phyloP scores from a whole-genome alignment of 2,888 invertebrate genomes.

The Meiosimyza decipiens region DNA sequence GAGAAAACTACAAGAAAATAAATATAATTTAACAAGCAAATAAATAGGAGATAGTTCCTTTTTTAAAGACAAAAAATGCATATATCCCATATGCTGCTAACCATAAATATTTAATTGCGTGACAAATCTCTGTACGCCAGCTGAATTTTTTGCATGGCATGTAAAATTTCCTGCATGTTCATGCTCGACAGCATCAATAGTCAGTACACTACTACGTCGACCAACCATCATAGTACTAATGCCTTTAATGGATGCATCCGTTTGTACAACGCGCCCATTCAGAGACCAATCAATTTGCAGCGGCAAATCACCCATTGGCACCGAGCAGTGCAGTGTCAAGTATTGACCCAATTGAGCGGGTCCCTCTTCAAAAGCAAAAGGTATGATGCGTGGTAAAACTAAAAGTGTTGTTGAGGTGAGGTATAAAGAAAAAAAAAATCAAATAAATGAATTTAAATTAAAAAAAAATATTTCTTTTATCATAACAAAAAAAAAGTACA shows the following conservation, averaged over 20 bases:
- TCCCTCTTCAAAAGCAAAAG: conserved; percentile 81
- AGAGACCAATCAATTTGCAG: conserved; percentile 81
- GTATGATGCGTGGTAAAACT: conserved; percentile 85
- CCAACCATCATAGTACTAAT: conserved; percentile 69
- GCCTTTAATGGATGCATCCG: conserved; percentile 73
- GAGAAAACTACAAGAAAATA: no score
- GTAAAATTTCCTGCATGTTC: conserved; percentile 81
- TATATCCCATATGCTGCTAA: conserved; percentile 60
- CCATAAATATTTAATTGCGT: conserved; percentile 80
- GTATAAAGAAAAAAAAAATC: conserved; percentile 35
- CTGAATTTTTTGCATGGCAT: conserved; percentile 78
- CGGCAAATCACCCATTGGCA: conserved; percentile 83
- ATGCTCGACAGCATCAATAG: conserved; percentile 74
- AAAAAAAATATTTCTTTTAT: conserved; percentile 23
- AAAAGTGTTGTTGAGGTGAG: conserved; percentile 48
- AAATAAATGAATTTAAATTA: not conserved
- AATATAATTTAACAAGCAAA: not conserved
- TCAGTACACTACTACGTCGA: conserved; percentile 72
- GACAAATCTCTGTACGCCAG: conserved; percentile 76
- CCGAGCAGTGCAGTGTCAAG: conserved; percentile 74
- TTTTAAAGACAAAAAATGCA: not conserved
- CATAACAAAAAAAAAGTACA: conserved; percentile 32
- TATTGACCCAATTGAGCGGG: conserved; percentile 82
- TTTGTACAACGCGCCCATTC: conserved; percentile 68
- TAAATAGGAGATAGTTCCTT: not conserved